Percentiles rank a stretch among this genome's conserved stretches.
These are phyloP conservation scores for Halcyon chelicuti DNA, from an alignment of 2,797 vertebrate species.

Conservation along the genomic window DNA sequence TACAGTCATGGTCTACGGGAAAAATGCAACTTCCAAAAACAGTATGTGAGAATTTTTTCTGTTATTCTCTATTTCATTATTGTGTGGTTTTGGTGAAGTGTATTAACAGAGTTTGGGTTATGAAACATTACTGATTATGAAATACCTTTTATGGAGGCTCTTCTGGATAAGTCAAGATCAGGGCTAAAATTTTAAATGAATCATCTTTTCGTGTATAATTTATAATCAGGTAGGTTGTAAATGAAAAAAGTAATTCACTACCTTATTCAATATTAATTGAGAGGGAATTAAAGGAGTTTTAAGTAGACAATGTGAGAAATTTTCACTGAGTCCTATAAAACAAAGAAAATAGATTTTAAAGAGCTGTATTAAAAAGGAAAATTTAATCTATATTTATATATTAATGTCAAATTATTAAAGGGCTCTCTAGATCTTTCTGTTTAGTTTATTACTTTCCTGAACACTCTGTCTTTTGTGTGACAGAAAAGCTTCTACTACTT, in stretches of 20 bases:
- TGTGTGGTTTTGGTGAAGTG: not conserved
- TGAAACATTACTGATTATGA: not conserved
- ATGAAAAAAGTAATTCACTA: constrained; percentile 20
- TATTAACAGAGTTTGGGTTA: not conserved
- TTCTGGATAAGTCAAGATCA: not conserved
- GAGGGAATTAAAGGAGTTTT: not conserved
- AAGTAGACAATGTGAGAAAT: not conserved
- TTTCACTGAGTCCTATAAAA: not conserved
- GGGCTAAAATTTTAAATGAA: not conserved
- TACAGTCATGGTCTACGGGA: not conserved
- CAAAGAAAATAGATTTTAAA: constrained; percentile 22
- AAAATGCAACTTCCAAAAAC: not conserved
- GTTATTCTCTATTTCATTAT: not conserved
- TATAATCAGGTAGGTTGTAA: constrained; percentile 1
- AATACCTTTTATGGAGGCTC: not conserved
- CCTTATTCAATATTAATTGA: constrained; percentile 24
- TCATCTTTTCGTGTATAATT: constrained; percentile 10
- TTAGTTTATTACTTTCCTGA: not conserved
- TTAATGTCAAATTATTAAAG: not conserved
- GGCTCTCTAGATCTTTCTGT: not conserved
- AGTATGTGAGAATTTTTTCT: not conserved
- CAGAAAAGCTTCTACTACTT: not conserved
- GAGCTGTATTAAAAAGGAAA: not conserved
- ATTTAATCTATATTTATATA: not conserved
- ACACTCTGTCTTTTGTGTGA: not conserved